Evolutionary conservation across 2,113 vertebrate species (phyloP).

Genomic region (Promerops cafer): DNA sequence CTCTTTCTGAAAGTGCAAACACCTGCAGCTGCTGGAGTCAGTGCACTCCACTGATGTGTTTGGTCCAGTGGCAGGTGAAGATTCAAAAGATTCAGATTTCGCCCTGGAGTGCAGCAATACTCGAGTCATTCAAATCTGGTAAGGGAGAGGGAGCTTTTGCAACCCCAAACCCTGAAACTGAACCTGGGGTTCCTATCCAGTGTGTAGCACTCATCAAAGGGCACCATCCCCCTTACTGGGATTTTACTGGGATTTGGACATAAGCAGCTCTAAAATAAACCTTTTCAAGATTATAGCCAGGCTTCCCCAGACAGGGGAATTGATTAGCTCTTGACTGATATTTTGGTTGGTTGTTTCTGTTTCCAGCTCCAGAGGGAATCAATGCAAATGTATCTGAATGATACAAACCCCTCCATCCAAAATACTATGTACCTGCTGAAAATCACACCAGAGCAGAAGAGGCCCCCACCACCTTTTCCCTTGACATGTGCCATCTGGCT

Average conservation of each 20-base stretch:
- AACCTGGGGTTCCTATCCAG: neutral
- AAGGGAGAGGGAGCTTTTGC: neutral
- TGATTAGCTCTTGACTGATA: neutral
- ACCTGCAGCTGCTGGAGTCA: neutral
- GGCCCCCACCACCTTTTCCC: neutral
- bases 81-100: neutral
- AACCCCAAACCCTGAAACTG: neutral
- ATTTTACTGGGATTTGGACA: neutral
- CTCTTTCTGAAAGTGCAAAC: neutral
- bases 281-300: neutral
- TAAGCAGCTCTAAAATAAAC: neutral
- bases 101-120: rapidly evolving
- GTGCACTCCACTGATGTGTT: neutral
- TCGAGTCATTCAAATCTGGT: neutral
- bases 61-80: neutral
- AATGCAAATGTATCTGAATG: neutral
- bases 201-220: neutral
- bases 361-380: neutral
- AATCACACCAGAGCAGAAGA: neutral
- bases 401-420: neutral
- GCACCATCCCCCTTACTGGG: neutral
- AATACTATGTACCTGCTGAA: neutral
- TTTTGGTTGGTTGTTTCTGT: neutral
- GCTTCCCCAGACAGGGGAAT: neutral
- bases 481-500: neutral